Evolutionary conservation across 2,113 vertebrate genomes (phyloP).

Genomic region (Dasyurus viverrinus): DNA sequence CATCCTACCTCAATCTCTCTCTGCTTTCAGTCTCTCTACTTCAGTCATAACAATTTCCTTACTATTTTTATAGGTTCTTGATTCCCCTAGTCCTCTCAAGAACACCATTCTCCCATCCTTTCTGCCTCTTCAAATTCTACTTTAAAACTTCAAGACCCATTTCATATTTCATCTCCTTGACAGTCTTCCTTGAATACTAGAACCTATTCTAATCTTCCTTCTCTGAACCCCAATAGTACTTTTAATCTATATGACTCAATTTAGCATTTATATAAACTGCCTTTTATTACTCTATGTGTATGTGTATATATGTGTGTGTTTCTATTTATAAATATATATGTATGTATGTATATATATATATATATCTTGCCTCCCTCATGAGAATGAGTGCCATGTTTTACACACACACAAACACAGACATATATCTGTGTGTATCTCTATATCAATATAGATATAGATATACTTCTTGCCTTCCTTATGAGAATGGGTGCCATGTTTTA

Average conservation of each 20-base stretch:
- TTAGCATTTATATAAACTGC: background rate
- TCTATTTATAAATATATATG: too few relatives aligned
- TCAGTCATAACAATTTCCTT: background rate
- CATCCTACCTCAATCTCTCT: background rate
- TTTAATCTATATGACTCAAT: background rate
- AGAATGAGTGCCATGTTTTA: background rate
- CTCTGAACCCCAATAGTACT: background rate
- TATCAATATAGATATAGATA: too few relatives aligned
- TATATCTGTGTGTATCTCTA: too few relatives aligned
- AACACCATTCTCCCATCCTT: background rate
- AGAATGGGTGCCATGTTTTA: background rate
- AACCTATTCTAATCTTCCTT: background rate
- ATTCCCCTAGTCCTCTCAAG: background rate
- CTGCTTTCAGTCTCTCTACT: background rate
- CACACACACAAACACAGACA: background rate
- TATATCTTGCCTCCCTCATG: background rate
- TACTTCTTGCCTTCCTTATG: background rate
- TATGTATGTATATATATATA: too few relatives aligned
- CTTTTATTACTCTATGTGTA: background rate
- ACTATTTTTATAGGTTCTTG: background rate
- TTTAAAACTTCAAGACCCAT: background rate
- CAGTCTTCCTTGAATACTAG: background rate
- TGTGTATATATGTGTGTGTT: background rate
- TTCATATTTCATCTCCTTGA: background rate
- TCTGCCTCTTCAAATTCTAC: background rate